A percentile compares a stretch with the other conserved stretches of the same genome.
These are phyloP conservation scores for Philhelius pedissequus DNA, from an alignment of 2,888 invertebrate genomes.

Conservation along the genomic window DNA sequence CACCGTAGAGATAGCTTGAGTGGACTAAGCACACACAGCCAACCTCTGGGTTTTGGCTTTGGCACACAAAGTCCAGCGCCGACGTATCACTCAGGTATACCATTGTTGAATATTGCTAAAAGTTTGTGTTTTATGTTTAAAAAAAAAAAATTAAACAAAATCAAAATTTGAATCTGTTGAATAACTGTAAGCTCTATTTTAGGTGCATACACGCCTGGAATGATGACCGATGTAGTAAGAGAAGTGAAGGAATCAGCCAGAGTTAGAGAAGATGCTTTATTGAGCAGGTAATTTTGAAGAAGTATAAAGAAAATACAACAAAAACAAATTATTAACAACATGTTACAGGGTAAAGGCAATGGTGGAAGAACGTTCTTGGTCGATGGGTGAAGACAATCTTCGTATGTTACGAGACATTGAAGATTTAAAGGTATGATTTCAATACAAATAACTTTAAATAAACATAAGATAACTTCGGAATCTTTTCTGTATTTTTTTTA, in stretches of 20 bases:
- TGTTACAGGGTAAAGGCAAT: constrained; percentile 76
- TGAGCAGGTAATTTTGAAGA: constrained; percentile 74
- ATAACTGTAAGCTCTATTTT: constrained; percentile 42
- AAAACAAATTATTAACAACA: background rate
- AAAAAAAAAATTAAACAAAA: background rate
- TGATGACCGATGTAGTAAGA: constrained; percentile 85
- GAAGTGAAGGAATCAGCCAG: constrained; percentile 87
- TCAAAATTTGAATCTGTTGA: background rate
- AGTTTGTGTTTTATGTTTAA: background rate
- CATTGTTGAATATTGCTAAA: constrained; percentile 56
- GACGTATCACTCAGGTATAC: constrained; percentile 79
- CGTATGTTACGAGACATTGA: constrained; percentile 78
- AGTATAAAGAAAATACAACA: background rate
- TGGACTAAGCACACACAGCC: constrained; percentile 79
- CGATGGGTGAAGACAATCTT: constrained; percentile 77
- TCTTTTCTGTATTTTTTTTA: constrained; percentile 73
- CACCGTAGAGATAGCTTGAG: constrained; percentile 80
- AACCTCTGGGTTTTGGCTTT: constrained; percentile 79
- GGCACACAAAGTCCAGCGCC: constrained; percentile 79
- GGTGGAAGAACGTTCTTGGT: constrained; percentile 79
- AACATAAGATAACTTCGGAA: background rate
- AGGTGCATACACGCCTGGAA: constrained; percentile 84
- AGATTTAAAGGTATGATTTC: constrained; percentile 76
- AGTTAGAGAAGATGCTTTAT: constrained; percentile 86
- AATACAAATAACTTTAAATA: no score